Evolutionary conservation across 1,140 invertebrate genomes (phyloP).

Genomic region (Ceratosolen solmsi): DNA sequence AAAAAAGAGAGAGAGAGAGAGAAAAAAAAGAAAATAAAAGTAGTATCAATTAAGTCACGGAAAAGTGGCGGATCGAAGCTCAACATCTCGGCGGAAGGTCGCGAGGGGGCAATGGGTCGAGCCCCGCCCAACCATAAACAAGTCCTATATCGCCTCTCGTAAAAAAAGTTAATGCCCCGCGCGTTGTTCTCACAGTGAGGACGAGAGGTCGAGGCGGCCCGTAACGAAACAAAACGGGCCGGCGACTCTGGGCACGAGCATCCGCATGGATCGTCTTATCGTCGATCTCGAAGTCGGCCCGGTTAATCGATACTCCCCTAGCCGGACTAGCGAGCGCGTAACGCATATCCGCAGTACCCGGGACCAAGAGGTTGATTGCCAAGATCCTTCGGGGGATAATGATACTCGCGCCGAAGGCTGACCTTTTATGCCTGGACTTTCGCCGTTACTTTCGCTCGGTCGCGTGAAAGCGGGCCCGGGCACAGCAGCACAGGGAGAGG

Average conservation of each 20-base stretch:
- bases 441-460: too few species aligned
- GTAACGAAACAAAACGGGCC: not conserved
- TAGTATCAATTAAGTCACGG: slow-evolving; percentile 11
- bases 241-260: not conserved
- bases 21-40: too few species aligned
- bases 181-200: not conserved
- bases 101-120: not conserved
- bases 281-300: not conserved
- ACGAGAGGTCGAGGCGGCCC: not conserved
- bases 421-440: not conserved
- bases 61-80: not conserved
- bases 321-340: not conserved
- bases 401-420: not conserved
- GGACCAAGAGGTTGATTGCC: not conserved
- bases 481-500: too few species aligned
- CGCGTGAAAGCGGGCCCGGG: too few species aligned
- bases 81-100: too few species aligned
- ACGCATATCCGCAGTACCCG: not conserved
- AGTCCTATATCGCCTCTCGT: not conserved
- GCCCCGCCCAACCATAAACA: not conserved
- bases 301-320: not conserved
- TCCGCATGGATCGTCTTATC: not conserved
- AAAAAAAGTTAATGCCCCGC: not conserved
- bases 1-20: not conserved
- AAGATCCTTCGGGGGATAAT: not conserved